phyloP scores from a whole-genome alignment of 2,888 invertebrate species.

The Lepas anatifera region DNA sequence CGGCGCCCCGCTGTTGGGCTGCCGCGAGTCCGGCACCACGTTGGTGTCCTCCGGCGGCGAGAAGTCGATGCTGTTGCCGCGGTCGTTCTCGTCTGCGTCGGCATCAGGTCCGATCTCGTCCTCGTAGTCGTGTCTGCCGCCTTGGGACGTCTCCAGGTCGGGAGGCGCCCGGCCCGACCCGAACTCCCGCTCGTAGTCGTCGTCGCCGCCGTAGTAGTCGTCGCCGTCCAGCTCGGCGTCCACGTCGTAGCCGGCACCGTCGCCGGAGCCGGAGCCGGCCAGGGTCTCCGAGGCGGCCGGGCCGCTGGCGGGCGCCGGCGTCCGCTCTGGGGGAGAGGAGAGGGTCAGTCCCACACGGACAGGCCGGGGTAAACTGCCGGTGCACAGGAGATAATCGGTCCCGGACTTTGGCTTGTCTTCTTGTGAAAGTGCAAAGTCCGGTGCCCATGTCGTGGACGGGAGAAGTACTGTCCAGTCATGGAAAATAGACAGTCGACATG shows the following conservation, averaged over 20 bases:
- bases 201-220: background rate
- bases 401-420: too few species aligned
- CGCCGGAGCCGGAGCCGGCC: slow-evolving; percentile 7
- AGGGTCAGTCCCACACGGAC: too few species aligned
- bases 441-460: too few species aligned
- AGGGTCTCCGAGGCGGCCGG: too few species aligned
- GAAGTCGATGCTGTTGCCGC: background rate
- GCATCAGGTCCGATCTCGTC: background rate
- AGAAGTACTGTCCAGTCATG: too few species aligned
- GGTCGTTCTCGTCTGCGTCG: background rate
- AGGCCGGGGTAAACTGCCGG: too few species aligned
- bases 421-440: too few species aligned
- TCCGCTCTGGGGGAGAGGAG: background rate
- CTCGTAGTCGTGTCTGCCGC: background rate
- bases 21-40: background rate
- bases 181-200: background rate
- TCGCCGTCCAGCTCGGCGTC: background rate
- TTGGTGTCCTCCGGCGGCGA: background rate
- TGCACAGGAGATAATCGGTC: too few species aligned
- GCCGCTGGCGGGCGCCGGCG: background rate
- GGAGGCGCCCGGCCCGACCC: background rate
- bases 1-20: background rate
- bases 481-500: too few species aligned
- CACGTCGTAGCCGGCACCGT: background rate
- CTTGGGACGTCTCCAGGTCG: too few species aligned